These are phyloP conservation scores for Botrylloides violaceus DNA, from an alignment of 23 tunicate genomes.

Conservation along the genomic window DNA sequence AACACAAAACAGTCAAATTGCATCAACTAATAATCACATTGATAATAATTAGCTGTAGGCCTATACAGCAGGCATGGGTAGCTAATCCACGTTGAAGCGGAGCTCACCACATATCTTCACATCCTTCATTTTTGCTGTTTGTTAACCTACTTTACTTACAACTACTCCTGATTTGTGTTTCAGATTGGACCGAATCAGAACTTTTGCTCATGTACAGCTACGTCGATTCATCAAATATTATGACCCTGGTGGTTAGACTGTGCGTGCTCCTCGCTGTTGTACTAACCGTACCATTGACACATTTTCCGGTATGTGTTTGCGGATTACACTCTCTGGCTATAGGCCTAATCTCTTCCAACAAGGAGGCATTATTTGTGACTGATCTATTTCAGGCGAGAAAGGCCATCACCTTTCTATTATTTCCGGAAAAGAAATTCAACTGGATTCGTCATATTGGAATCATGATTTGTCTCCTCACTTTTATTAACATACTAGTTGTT, in stretches of 20 bases:
- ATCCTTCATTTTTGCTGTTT: too few species aligned
- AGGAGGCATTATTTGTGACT: too few species aligned
- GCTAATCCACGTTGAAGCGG: too few species aligned
- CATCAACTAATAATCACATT: too few species aligned
- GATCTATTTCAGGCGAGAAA: constrained; percentile 74
- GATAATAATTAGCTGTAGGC: too few species aligned
- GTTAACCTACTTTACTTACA: too few species aligned
- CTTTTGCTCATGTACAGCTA: constrained; percentile 96
- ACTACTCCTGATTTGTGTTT: not conserved
- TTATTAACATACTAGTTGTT: constrained; percentile 76
- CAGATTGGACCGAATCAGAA: constrained; percentile 97
- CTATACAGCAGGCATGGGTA: too few species aligned
- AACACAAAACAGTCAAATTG: too few species aligned
- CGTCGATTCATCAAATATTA: constrained; percentile 55
- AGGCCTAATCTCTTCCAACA: too few species aligned
- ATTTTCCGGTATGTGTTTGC: constrained; percentile 68
- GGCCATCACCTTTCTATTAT: constrained; percentile 86
- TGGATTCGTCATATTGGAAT: constrained; percentile 93
- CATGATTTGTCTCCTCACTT: constrained; percentile 71
- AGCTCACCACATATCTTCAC: too few species aligned
- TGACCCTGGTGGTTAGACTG: constrained; percentile 83
- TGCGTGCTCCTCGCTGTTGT: constrained; percentile 94
- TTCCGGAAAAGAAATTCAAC: constrained; percentile 60
- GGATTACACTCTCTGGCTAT: not conserved
- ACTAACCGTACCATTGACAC: constrained; percentile 92